Conservation (phyloP, 2,888 invertebrate species). For the Acleris emargana region DNA sequence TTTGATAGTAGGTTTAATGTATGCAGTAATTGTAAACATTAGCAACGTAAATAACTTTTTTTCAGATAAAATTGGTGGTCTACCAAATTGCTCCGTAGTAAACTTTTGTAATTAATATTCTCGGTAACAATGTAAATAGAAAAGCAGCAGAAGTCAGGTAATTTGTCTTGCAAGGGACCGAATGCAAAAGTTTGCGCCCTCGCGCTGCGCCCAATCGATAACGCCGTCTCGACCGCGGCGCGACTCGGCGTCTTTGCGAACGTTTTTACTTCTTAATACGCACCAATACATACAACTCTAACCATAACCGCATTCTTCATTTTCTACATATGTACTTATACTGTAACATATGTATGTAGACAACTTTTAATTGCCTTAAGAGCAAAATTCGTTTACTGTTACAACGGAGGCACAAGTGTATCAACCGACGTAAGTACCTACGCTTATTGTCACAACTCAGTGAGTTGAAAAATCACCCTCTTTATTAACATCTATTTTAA, state of each 20-base stretch:
- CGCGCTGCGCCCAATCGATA: constrained; percentile 72
- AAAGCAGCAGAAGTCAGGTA: constrained; percentile 59
- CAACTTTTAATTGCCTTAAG: not conserved
- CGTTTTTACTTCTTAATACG: constrained; percentile 19
- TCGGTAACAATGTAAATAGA: constrained; percentile 34
- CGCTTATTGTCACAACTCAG: not conserved
- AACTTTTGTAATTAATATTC: constrained; percentile 18
- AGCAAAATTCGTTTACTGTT: not conserved
- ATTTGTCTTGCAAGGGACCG: constrained; percentile 61
- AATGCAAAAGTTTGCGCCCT: constrained; percentile 70
- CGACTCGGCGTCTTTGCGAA: constrained; percentile 41
- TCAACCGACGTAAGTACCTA: too few species aligned
- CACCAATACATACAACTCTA: not conserved
- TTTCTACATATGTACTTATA: too few species aligned
- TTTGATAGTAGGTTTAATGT: too few species aligned
- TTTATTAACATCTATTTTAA: not conserved
- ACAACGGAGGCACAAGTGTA: not conserved
- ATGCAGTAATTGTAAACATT: too few species aligned
- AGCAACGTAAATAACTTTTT: too few species aligned
- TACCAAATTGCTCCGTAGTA: not conserved
- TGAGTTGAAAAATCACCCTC: not conserved
- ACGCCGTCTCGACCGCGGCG: constrained; percentile 63
- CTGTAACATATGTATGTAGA: not conserved
- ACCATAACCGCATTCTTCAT: not conserved
- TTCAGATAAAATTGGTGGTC: not conserved